phyloP scores from a whole-genome alignment of 1,140 invertebrate genomes.

The Papilio aristodemus region DNA sequence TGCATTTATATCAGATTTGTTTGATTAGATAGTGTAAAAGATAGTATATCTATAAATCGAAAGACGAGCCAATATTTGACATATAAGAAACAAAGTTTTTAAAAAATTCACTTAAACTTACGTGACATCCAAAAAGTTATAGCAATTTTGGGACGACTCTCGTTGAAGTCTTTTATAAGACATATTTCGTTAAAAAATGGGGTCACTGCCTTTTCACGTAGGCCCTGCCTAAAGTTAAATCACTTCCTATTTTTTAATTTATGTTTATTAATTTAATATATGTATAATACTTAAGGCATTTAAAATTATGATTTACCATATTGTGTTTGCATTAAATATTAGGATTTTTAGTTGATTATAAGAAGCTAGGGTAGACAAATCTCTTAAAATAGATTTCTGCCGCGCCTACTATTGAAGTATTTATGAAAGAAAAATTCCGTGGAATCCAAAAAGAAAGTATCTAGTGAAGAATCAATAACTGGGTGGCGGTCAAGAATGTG shows the following conservation, averaged over 20 bases:
- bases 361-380: not conserved
- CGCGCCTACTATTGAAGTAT: not conserved
- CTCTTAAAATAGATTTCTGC: not conserved
- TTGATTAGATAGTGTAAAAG: too few relatives aligned
- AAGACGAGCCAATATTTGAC: too few relatives aligned
- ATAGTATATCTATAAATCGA: too few relatives aligned
- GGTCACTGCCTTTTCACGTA: conserved; percentile 16
- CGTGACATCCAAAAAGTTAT: not conserved
- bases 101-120: not conserved
- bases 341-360: not conserved
- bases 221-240: conserved; percentile 3
- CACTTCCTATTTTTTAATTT: conserved; percentile 27
- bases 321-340: too few relatives aligned
- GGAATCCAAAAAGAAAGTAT: conserved; percentile 45
- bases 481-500: conserved; percentile 29
- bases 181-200: not conserved
- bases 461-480: conserved; percentile 45
- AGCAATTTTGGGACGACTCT: not conserved
- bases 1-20: too few relatives aligned
- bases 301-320: too few relatives aligned
- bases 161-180: conserved; percentile 15
- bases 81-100: too few relatives aligned
- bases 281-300: too few relatives aligned
- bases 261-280: not conserved
- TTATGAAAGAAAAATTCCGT: conserved; percentile 4